Conservation (phyloP, 1,140 invertebrate genomes). For the Pseudomyrmex cubaensis region DNA sequence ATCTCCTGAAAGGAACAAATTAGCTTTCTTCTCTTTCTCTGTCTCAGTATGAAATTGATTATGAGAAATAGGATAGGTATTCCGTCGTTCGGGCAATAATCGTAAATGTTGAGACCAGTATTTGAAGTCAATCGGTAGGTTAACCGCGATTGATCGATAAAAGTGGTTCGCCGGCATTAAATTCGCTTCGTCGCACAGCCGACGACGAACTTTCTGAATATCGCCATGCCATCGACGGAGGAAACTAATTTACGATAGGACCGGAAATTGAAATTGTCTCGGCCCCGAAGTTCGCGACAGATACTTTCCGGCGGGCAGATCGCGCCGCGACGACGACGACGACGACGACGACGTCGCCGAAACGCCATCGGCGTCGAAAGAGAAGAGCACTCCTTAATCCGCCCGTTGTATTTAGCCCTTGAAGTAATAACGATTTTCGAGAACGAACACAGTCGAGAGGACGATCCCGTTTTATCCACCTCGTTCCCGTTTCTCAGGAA, state of each 20-base stretch:
- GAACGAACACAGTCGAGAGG: not conserved
- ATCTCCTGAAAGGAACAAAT: not conserved
- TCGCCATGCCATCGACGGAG: slow-evolving; percentile 35
- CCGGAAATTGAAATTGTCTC: slow-evolving; percentile 63
- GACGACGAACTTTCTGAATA: slow-evolving; percentile 60
- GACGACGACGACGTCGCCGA: slow-evolving; percentile 35
- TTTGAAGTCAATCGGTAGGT: slow-evolving; percentile 38
- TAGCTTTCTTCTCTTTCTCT: not conserved
- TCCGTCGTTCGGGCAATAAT: not conserved
- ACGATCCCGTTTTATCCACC: not conserved
- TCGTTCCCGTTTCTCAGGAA: no score
- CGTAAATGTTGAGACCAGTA: slow-evolving; percentile 32
- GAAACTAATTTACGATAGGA: slow-evolving; percentile 62
- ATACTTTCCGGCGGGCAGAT: slow-evolving; percentile 38
- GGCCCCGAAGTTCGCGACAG: slow-evolving; percentile 54
- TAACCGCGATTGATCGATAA: slow-evolving; percentile 57
- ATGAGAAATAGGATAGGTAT: not conserved
- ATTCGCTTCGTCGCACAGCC: slow-evolving; percentile 52
- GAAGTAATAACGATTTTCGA: slow-evolving; percentile 84
- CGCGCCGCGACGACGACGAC: slow-evolving; percentile 32
- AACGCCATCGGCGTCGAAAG: slow-evolving; percentile 42
- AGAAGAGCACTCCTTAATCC: slow-evolving; percentile 49
- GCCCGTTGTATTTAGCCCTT: slow-evolving; percentile 80
- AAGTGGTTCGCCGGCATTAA: slow-evolving; percentile 54
- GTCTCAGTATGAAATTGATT: not conserved